Evolutionary conservation across 2,888 invertebrate genomes (phyloP).

Genomic region (Phragmatobia fuliginosa): DNA sequence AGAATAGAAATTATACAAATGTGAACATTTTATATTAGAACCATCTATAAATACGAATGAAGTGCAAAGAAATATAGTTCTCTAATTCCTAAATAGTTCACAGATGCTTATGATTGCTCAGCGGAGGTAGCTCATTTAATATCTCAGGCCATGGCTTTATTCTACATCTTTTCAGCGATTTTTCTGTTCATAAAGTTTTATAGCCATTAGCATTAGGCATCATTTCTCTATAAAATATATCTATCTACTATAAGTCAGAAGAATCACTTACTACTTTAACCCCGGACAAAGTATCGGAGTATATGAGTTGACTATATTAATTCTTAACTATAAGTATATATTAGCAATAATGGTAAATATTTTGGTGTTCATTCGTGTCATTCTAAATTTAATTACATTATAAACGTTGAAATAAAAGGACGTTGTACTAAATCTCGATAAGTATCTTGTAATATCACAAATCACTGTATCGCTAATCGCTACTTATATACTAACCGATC

Average conservation of each 20-base stretch:
- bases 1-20: constrained; percentile 15
- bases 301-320: constrained; percentile 40
- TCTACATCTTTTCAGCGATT: constrained; percentile 8
- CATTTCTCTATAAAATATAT: constrained; percentile 18
- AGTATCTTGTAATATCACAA: constrained; percentile 85
- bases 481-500: constrained; percentile 71
- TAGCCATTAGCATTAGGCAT: constrained; percentile 22
- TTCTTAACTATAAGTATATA: constrained; percentile 59
- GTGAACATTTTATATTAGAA: background rate
- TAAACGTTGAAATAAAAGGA: constrained; percentile 79
- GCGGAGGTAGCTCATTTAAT: constrained; percentile 46
- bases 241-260: constrained; percentile 36
- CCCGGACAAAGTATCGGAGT: constrained; percentile 31
- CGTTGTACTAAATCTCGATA: constrained; percentile 81
- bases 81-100: constrained; percentile 33
- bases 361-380: constrained; percentile 84
- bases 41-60: constrained; percentile 8
- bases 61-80: constrained; percentile 40
- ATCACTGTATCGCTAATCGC: constrained; percentile 80
- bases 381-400: constrained; percentile 78
- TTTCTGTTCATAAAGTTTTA: background rate
- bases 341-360: constrained; percentile 66
- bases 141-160: constrained; percentile 41
- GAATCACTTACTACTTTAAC: constrained; percentile 31
- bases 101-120: constrained; percentile 26